Conservation (phyloP, 2,797 vertebrate genomes). For the Todus mexicanus region DNA sequence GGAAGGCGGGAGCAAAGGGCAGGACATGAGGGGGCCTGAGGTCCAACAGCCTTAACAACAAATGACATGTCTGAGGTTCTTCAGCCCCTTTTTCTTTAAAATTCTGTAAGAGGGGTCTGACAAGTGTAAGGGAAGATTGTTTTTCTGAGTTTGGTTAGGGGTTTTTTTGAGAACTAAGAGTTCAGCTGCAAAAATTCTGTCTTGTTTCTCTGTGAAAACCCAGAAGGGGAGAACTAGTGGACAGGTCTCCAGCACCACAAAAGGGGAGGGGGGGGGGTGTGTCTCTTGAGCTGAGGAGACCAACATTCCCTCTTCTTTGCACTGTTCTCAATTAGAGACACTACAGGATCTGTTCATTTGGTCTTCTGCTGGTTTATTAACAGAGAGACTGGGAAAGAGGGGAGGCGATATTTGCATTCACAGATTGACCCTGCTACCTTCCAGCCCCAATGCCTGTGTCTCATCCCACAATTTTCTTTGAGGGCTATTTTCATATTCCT, state of each 20-base stretch:
- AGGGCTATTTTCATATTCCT: not conserved
- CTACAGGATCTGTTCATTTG: not conserved
- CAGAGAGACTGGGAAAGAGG: not conserved
- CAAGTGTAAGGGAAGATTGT: not conserved
- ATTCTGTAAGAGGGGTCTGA: not conserved
- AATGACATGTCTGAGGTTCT: not conserved
- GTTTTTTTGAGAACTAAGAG: not conserved
- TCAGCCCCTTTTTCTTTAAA: not conserved
- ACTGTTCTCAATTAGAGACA: not conserved
- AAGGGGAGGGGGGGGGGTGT: no score
- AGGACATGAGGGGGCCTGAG: rapidly evolving
- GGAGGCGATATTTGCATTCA: not conserved
- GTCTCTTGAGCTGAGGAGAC: not conserved
- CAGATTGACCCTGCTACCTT: not conserved
- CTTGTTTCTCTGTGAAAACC: not conserved
- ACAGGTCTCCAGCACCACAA: not conserved
- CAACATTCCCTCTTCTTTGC: not conserved
- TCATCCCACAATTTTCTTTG: not conserved
- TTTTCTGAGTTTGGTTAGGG: not conserved
- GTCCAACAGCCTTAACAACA: not conserved
- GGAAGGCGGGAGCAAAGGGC: not conserved
- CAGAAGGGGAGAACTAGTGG: not conserved
- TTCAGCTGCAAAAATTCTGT: not conserved
- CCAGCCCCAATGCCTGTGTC: not conserved
- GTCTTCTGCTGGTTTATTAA: not conserved